Base-by-base conservation (phyloP, 2,797 vertebrate species). In the Zenarchopterus dispar region DNA sequence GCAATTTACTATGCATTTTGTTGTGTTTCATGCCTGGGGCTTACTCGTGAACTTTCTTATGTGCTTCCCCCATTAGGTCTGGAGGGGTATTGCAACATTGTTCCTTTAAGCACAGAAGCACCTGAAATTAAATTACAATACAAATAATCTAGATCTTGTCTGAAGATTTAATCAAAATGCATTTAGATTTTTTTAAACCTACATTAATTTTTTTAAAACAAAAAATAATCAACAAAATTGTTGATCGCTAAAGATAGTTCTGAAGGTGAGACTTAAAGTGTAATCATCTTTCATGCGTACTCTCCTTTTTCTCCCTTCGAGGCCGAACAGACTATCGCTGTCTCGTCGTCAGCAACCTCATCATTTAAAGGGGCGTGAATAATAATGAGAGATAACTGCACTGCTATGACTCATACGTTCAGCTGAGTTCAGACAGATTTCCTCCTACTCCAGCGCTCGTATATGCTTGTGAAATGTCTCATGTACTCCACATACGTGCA, bases 331-430 rank as follows among this genome's bases (percentile, higher is more conserved):
- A 67, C 80, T 68, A 70, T 65, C 21, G 43, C 81, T 78, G 80
- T 75, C 84, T 84, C 23, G 19, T 56, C 76, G 65, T 81, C 77
- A 26, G 72, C 75, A 74, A 41, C 82, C 78, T 82, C 83, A 79
- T 89, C 81, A 85, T 84, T 77, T 81, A 85, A 65, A 84, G 56
- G 48, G 69, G 64, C 76, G 79, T 90, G 85, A 91, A 89, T 89
- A 89, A 79, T 88, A 88, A 89, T 75, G 79, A 88, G 75, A 77
- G 77, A 87, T 88, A 90, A 83, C 83, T 77, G 82, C 55, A 6
- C 64, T 18, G 82, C 83, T 77, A 89, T 90, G 88, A 87, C 85
- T 92, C 90, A 90, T 89, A 75, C 75, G 74, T 84, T 68, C 69
- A 74, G 64, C 62, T 43, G 59, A 78, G 80, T 87, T 88, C 51